Base-by-base conservation (phyloP, 2,113 vertebrate genomes). In the Corvus moneduloides region DNA sequence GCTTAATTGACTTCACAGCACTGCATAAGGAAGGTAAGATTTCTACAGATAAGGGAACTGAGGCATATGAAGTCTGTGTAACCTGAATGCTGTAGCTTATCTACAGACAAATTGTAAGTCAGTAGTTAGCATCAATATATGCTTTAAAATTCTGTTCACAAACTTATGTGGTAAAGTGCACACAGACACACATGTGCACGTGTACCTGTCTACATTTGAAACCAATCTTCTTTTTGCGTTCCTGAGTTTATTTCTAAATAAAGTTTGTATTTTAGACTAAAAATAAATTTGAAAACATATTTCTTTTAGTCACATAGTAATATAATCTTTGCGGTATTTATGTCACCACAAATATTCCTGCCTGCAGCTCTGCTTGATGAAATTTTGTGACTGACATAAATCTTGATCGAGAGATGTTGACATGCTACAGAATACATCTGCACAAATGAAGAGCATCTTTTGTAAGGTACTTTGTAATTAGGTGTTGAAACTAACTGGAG, bases 341-440 rank as follows among this genome's bases (percentile, higher is more conserved):
- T 77, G 30, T 43, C 46, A 85, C 7, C 33, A 63, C 26, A 92
- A 73, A 86, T 69, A 77, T 12, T 35, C 13, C 46, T 71, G n/a
- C 52, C 21, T 80, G 37, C 32, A 80, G 33, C 23, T 88, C 35
- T 80, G 48, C 59, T 58, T 86, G 37, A 76, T 96, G n/a, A 94
- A 93, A 81, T 74, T 66, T 14, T 81, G 23, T 80, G 23, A 28
- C 17, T 72, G 74, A 92, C 41, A 87, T 71, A 76, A 88, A 88
- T 81, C 43, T 68, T 89, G 14, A 43, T n/a, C 20, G 63, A 51
- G 26, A 62, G n/a, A n/a, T 86, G 8, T 17, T 68, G 64, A 15
- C 49, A 52, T 71, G 26, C 14, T 48, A 30, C 10, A 56, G 54
- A 91, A 83, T 49, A 51, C 27, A 58, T 80, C 72, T 8, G 11